A percentile compares a stretch with the other conserved stretches of the same genome.
These are phyloP conservation scores for Chionoecetes opilio DNA, from an alignment of 1,140 invertebrate genomes.

Conservation along the genomic window DNA sequence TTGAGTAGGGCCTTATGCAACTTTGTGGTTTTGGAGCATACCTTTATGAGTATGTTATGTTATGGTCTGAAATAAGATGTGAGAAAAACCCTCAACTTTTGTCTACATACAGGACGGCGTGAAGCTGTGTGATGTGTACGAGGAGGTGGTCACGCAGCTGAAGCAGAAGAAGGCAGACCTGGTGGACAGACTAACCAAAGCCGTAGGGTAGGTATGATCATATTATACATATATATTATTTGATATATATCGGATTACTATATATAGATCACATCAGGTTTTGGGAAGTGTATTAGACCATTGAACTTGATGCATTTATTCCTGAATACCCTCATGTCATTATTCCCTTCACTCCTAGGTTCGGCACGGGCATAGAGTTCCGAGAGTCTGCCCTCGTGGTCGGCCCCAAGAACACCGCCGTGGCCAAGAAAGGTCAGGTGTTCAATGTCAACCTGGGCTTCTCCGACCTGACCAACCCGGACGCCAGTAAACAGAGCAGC, in stretches of 20 bases:
- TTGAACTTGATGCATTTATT: neutral
- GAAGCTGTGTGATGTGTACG: conserved; percentile 95
- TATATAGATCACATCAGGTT: too few species aligned
- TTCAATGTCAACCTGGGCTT: conserved; percentile 98
- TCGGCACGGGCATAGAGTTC: conserved; percentile 99
- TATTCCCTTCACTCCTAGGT: conserved; percentile 84
- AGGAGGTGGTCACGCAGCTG: conserved; percentile 91
- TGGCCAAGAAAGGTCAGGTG: conserved; percentile 97
- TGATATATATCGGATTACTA: too few species aligned
- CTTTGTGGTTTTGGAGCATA: too few species aligned
- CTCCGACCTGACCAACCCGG: conserved; percentile 93
- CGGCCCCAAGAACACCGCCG: conserved; percentile 92
- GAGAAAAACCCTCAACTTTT: neutral
- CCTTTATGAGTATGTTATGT: too few species aligned
- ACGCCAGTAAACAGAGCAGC: conserved; percentile 92
- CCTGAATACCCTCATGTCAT: neutral
- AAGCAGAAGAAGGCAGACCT: conserved; percentile 95
- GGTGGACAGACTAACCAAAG: conserved; percentile 96
- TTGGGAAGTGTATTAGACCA: too few species aligned
- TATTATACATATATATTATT: neutral
- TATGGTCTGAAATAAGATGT: too few species aligned
- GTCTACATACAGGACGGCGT: conserved; percentile 86
- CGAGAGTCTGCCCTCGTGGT: conserved; percentile 96
- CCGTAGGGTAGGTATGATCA: conserved; percentile 88
- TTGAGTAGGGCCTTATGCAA: too few species aligned